A percentile compares a stretch with the other conserved stretches of the same genome.
Conservation (phyloP, 2,113 vertebrate species). For the Ifrita kowaldi region DNA sequence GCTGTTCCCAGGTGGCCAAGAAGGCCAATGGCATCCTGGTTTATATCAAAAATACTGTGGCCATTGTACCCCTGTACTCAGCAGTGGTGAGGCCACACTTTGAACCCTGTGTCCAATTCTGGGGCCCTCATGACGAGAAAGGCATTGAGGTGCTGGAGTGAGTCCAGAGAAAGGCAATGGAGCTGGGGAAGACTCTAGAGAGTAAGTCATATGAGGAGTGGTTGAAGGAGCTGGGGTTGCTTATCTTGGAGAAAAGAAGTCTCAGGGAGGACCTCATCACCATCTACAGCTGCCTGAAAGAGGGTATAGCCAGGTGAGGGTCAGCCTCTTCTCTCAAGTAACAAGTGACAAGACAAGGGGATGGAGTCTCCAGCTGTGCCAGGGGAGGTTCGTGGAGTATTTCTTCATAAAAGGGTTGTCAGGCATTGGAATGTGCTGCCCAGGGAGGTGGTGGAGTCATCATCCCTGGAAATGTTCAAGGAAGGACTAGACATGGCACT, state of each 20-base stretch:
- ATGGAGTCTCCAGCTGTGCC: background rate
- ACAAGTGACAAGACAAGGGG: background rate
- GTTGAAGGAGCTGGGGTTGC: background rate
- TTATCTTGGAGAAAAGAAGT: background rate
- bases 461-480: background rate
- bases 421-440: background rate
- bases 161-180: background rate
- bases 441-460: background rate
- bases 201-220: background rate
- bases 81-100: background rate
- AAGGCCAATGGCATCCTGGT: background rate
- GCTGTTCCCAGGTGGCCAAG: background rate
- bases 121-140: too few species aligned
- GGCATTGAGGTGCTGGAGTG: background rate
- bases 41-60: background rate
- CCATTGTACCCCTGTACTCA: background rate
- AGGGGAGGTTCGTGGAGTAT: background rate
- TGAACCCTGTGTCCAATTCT: background rate
- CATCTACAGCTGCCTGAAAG: background rate
- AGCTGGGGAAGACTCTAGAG: background rate
- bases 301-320: background rate
- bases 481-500: background rate
- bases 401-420: background rate
- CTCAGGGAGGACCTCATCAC: background rate
- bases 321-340: background rate